Percentiles rank a stretch among this genome's conserved stretches.
phyloP scores from a whole-genome alignment of 1,140 invertebrate species.

The Drosophila kepulauana region DNA sequence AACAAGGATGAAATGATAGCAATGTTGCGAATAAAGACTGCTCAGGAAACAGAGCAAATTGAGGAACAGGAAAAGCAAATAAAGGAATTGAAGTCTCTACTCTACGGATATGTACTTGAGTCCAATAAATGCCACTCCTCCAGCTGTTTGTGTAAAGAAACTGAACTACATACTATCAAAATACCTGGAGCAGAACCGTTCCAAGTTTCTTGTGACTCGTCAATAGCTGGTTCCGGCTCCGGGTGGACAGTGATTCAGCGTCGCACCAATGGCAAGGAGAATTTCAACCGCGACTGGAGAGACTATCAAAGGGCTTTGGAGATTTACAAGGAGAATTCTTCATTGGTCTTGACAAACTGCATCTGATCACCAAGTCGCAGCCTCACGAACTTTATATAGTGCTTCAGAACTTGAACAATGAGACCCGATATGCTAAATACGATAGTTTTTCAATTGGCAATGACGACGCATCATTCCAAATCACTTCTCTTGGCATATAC shows the following conservation, averaged over 20 bases:
- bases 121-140: constrained; percentile 27
- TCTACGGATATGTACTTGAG: background rate
- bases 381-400: constrained; percentile 42
- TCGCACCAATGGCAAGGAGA: constrained; percentile 19
- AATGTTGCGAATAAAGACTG: constrained; percentile 32
- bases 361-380: constrained; percentile 30
- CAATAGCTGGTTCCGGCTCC: constrained; percentile 11
- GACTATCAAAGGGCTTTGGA: constrained; percentile 39
- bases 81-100: background rate
- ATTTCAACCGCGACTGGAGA: constrained; percentile 38
- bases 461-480: constrained; percentile 88
- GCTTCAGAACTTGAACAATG: constrained; percentile 22
- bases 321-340: constrained; percentile 40
- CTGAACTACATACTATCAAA: constrained; percentile 12
- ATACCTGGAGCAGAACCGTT: constrained; percentile 26
- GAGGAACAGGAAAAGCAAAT: constrained; percentile 29
- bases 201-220: constrained; percentile 38
- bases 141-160: constrained; percentile 37
- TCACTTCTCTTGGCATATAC: constrained; percentile 88
- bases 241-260: constrained; percentile 39
- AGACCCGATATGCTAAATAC: constrained; percentile 32
- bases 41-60: constrained; percentile 25
- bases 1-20: constrained; percentile 37
- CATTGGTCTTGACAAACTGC: constrained; percentile 42
- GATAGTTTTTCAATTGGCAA: constrained; percentile 27